Evolutionary conservation across 1,140 invertebrate species (phyloP).

Genomic region (Coelopa frigida): DNA sequence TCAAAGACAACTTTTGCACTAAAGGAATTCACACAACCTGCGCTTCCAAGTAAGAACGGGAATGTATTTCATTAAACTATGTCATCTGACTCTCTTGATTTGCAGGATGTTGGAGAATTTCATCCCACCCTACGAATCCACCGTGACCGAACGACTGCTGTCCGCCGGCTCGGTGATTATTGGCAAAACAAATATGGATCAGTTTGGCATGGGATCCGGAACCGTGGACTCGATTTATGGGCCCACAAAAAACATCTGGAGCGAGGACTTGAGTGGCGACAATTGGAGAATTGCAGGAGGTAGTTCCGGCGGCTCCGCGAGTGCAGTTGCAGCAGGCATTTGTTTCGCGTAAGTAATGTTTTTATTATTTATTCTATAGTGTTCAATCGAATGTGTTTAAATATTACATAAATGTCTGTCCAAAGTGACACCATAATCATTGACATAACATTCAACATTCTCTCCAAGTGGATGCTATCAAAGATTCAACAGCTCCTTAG

Average conservation of each 20-base stretch:
- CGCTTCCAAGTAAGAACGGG: slow-evolving; percentile 58
- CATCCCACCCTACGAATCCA: slow-evolving; percentile 83
- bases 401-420: too few species aligned
- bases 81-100: not conserved
- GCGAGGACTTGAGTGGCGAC: slow-evolving; percentile 40
- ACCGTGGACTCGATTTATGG: slow-evolving; percentile 85
- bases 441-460: too few species aligned
- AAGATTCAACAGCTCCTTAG: too few species aligned
- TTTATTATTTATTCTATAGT: not conserved
- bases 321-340: slow-evolving; percentile 81
- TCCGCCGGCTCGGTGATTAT: slow-evolving; percentile 74
- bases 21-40: slow-evolving; percentile 76
- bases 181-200: slow-evolving; percentile 97
- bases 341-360: slow-evolving; percentile 58
- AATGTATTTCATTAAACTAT: not conserved
- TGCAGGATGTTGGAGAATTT: slow-evolving; percentile 81
- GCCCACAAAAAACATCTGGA: slow-evolving; percentile 85
- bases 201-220: slow-evolving; percentile 97
- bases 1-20: slow-evolving; percentile 95
- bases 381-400: too few species aligned
- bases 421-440: too few species aligned
- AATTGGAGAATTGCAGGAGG: slow-evolving; percentile 80
- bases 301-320: slow-evolving; percentile 93
- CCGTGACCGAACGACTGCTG: slow-evolving; percentile 72
- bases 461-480: too few species aligned